Conservation (phyloP, 2,888 invertebrate genomes). For the Schizotus pectinicornis region DNA sequence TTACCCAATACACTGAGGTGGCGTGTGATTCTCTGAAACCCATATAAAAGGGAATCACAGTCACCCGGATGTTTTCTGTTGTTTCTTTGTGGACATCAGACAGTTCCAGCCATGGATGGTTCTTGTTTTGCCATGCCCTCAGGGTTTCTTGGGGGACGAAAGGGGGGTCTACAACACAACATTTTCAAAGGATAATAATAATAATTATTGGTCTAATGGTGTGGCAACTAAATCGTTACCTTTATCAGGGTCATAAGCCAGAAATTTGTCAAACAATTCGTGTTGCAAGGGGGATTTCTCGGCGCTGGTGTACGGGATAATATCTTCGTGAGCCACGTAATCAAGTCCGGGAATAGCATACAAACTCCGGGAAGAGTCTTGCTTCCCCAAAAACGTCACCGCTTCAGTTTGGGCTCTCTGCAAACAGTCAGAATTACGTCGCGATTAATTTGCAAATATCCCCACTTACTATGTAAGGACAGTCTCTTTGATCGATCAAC, state of each 20-base stretch:
- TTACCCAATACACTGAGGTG: constrained; percentile 91
- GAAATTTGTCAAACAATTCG: constrained; percentile 95
- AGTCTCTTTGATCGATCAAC: constrained; percentile 95
- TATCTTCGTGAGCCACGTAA: constrained; percentile 97
- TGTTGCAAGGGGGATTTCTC: constrained; percentile 91
- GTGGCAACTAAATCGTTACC: constrained; percentile 63
- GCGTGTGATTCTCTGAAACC: constrained; percentile 91
- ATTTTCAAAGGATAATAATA: no score
- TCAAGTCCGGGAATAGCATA: constrained; percentile 97
- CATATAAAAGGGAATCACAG: constrained; percentile 99
- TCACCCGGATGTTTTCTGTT: constrained; percentile 93
- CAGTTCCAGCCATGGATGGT: constrained; percentile 95
- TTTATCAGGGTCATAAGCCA: constrained; percentile 79
- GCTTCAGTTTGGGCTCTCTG: constrained; percentile 97
- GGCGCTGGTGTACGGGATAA: constrained; percentile 90
- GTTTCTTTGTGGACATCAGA: constrained; percentile 98
- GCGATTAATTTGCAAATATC: background rate
- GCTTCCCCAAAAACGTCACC: constrained; percentile 95
- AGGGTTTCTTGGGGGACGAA: constrained; percentile 89
- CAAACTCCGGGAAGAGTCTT: constrained; percentile 91
- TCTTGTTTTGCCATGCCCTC: constrained; percentile 95
- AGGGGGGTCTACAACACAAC: constrained; percentile 80
- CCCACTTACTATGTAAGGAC: constrained; percentile 92
- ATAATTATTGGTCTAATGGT: no score
- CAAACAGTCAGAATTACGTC: constrained; percentile 34